Evolutionary conservation across 2,888 invertebrate genomes (phyloP), one percentile per base, ranked within the genome.

Genomic region (Zootermopsis nevadensis): DNA sequence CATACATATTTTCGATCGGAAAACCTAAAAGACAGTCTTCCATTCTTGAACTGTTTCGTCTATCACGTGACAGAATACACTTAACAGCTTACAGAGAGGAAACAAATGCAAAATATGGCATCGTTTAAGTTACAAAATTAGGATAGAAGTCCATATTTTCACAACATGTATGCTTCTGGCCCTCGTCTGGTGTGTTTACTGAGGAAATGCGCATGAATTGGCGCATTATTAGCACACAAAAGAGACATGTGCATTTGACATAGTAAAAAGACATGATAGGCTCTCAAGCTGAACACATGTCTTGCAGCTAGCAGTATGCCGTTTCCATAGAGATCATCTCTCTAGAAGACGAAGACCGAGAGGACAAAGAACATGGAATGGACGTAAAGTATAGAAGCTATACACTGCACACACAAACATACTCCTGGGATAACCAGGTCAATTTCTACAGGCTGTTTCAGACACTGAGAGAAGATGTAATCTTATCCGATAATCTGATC

Each of bases 241-340:
- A 35, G 31, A 38, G 55, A 66, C 66, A 60, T 60, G 55, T 80
- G 81, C 83, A 83, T 81, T 83, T 83, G 83, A 72, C 80, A 81
- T 48, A 66, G 79, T 53, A 83, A 76, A 83, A 66, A 35, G 27
- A 35, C 33, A 53, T 10, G 53, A 76, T 24, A 31, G 1, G 27
- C 19, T 79, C 24, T 69, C 22, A 27, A 30, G 33, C 15, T 69
- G 69, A 31, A 33, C 69, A 33, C 33, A 69, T 69, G 69, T 76
- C 60, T 53, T 48, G 60, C 55, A 35, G 82, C 76, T 53, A 27
- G 35, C 33, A 48, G 24, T 55, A n/a, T 35, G 35, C 30, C 81
- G 31, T 72, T 35, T 72, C 72, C 27, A 31, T 81, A 72, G 48
- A 69, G 48, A 42, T n/a, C 77, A 42, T 42, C 35, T 76, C n/a